Evolutionary conservation across 2,113 vertebrate species (phyloP).

Genomic region (Nerophis lumbriciformis): DNA sequence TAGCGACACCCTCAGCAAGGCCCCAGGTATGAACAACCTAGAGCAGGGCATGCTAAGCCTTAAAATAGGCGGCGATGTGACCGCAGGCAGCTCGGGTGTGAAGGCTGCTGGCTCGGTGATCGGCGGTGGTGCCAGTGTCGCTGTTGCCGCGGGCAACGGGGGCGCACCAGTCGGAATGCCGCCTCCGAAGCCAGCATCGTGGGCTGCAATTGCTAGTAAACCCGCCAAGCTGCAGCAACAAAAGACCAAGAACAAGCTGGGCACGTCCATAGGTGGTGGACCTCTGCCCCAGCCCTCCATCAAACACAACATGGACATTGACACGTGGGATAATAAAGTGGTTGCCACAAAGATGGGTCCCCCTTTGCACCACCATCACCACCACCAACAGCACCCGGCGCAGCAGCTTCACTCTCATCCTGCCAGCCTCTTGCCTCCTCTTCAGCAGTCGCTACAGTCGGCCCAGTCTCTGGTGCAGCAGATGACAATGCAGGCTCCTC

Average conservation of each 20-base stretch:
- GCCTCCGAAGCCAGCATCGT: conserved; percentile 87
- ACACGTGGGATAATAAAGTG: conserved; percentile 95
- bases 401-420: conserved; percentile 68
- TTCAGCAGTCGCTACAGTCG: conserved; percentile 59
- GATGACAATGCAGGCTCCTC: conserved; percentile 78
- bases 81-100: conserved; percentile 77
- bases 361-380: conserved; percentile 65
- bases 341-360: conserved; percentile 78
- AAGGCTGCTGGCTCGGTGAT: conserved; percentile 89
- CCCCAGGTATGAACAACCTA: conserved; percentile 93
- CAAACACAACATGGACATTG: conserved; percentile 98
- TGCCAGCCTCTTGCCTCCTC: conserved; percentile 54
- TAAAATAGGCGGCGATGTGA: conserved; percentile 87
- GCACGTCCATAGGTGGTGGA: conserved; percentile 74
- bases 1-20: conserved; percentile 89
- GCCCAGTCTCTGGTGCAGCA: conserved; percentile 73
- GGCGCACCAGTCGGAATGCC: conserved; percentile 83
- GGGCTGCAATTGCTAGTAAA: conserved; percentile 97
- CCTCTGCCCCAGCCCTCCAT: conserved; percentile 85
- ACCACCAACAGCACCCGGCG: conserved; percentile 67
- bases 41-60: conserved; percentile 95
- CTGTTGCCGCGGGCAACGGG: conserved; percentile 75
- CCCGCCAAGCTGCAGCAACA: conserved; percentile 92
- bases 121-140: conserved; percentile 62
- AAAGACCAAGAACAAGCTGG: conserved; percentile 85